Evolutionary conservation across 2,113 vertebrate genomes (phyloP).

Genomic region (Aleadryas rufinucha): DNA sequence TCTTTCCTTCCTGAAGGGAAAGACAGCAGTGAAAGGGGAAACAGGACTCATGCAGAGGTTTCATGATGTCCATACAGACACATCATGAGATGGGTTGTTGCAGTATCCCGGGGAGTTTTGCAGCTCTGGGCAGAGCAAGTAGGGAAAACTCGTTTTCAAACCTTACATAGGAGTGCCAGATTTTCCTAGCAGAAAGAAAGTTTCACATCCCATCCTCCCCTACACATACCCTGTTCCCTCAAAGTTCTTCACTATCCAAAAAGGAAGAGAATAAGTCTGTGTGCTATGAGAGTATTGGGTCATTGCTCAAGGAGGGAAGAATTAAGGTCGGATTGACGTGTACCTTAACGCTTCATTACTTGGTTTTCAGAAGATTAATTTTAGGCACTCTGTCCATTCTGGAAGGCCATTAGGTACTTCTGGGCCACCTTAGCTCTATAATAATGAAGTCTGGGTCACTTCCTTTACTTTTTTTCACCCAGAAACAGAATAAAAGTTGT

Average conservation of each 20-base stretch:
- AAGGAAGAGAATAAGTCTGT: not conserved
- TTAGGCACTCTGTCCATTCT: conserved; percentile 8
- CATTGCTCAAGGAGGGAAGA: conserved; percentile 59
- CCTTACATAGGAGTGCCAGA: accelerated
- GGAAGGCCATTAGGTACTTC: conserved; percentile 13
- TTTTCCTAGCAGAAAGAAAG: not conserved
- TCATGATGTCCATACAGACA: not conserved
- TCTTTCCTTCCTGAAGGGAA: not conserved
- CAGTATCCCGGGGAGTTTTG: not conserved
- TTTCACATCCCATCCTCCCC: not conserved
- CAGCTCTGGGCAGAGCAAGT: not conserved
- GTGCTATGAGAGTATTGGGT: conserved; percentile 9
- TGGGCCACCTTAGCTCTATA: not conserved
- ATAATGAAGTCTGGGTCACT: not conserved
- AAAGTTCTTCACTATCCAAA: not conserved
- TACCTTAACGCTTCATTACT: conserved; percentile 61
- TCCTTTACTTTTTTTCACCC: not conserved
- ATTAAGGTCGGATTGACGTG: not conserved
- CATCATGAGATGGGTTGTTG: not conserved
- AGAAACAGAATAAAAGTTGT: not conserved
- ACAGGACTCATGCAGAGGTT: not conserved
- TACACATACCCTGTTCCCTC: accelerated
- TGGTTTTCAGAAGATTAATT: conserved; percentile 58
- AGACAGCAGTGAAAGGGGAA: not conserved
- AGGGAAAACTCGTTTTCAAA: not conserved